Evolutionary conservation across 2,888 invertebrate genomes (phyloP).

Genomic region (Phaedon cochleariae): DNA sequence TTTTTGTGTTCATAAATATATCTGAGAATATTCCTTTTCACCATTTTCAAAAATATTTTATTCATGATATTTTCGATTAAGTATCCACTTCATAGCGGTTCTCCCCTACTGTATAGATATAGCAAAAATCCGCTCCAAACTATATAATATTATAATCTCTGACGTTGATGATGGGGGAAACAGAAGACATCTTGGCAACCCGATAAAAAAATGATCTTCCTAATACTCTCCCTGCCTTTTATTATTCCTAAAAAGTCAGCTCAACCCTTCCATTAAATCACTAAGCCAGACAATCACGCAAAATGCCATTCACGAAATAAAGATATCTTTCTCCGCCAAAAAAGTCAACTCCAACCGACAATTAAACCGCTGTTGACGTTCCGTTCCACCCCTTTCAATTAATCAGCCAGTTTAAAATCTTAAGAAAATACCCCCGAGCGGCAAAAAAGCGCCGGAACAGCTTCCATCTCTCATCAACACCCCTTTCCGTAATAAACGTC

Average conservation of each 20-base stretch:
- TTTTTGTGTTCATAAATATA: too few species aligned
- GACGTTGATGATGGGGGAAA: conserved; percentile 35
- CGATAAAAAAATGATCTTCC: conserved; percentile 43
- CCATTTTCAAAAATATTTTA: too few species aligned
- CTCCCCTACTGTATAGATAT: too few species aligned
- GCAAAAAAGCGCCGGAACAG: conserved; percentile 52
- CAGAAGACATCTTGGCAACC: conserved; percentile 35
- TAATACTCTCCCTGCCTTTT: conserved; percentile 40
- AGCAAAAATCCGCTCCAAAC: too few species aligned
- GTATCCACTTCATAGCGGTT: too few species aligned
- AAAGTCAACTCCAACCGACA: conserved; percentile 42
- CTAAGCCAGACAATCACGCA: conserved; percentile 37
- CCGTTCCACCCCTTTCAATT: conserved; percentile 57
- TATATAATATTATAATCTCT: conserved; percentile 8
- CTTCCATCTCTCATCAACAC: conserved; percentile 61
- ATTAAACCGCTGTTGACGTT: conserved; percentile 54
- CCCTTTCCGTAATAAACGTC: conserved; percentile 62
- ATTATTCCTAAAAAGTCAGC: conserved; percentile 18
- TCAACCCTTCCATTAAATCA: conserved; percentile 38
- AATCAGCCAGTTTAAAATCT: conserved; percentile 56
- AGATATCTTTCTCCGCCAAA: conserved; percentile 35
- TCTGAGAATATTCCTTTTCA: too few species aligned
- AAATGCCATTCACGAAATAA: conserved; percentile 39
- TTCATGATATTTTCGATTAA: too few species aligned
- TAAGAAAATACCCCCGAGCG: conserved; percentile 56